Evolutionary conservation across 2,888 invertebrate genomes (phyloP), one percentile per base, ranked within the genome.

Genomic region (Orchesella flavescens): DNA sequence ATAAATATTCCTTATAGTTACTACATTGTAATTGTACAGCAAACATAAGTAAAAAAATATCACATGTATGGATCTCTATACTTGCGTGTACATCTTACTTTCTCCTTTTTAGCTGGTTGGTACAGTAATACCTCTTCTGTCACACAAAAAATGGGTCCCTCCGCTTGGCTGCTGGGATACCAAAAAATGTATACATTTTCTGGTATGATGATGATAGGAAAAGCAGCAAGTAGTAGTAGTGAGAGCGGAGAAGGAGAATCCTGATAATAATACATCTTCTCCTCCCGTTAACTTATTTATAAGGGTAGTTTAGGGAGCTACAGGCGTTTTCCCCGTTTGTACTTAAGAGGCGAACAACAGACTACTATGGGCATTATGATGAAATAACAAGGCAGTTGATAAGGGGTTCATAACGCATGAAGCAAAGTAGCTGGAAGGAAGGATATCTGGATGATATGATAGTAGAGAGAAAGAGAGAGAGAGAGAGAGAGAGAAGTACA

Each of bases 241-340:
- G 1, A 69, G 21, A 7, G 61, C 23, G 65, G 34, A 34, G 34
- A 34, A 49, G 65, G 34, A 34, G 34, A 34, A 34, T 34, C 34
- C 34, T 77, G 69, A 69, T 49, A 69, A 75, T 80, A 68, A 68
- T 81, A 75, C 69, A 80, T 74, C 66, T 80, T 74, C 68, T 80
- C n/a, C n/a, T n/a, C n/a, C n/a, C n/a, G 71, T 73, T 80, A 80
- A 74, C 80, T 66, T 71, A 68, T 80, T 80, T 66, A 66, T 73
- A 66, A 66, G 76, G 74, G 59, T 68, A 59, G 68, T 77, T 59
- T 53, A 57, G 68, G 68, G 59, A 76, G 66, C 66, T 55, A 61
- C 24, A 61, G 24, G 53, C 69, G n/a, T 17, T 53, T 44, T 66
- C 46, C 44, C 46, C 53, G 15, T 49, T 46, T 61, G 24, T n/a